Conservation (phyloP, 2,797 vertebrate species). For the Stomatorhinus walkeri region DNA sequence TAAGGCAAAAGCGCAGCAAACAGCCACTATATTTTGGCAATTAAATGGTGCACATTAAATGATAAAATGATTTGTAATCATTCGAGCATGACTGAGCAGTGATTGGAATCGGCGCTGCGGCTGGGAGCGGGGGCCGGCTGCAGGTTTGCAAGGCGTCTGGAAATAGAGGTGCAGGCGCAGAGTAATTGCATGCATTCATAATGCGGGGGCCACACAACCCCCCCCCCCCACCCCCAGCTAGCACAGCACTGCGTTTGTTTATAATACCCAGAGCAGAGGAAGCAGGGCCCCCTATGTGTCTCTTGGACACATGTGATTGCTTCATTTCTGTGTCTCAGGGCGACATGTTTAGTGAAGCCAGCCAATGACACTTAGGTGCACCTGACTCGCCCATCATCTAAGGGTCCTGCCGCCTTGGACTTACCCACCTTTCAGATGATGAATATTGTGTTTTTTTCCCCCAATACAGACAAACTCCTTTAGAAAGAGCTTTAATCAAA, state of each 20-base stretch:
- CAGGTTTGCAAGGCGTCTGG: conserved; percentile 35
- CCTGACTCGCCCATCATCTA: conserved; percentile 34
- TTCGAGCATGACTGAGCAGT: conserved; percentile 16
- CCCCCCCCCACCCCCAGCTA: conserved; percentile 20
- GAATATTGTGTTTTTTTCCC: conserved; percentile 51
- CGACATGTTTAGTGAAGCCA: not conserved
- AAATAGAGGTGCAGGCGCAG: conserved; percentile 20
- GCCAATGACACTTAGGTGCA: not conserved
- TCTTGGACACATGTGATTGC: not conserved
- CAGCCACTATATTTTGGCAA: conserved; percentile 32
- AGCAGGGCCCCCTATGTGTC: conserved; percentile 28
- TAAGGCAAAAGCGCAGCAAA: conserved; percentile 19
- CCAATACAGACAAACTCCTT: conserved; percentile 42
- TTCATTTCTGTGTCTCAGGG: not conserved
- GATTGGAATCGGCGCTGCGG: not conserved
- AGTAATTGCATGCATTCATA: conserved; percentile 56
- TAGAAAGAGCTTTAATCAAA: conserved; percentile 67
- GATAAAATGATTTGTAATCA: conserved; percentile 20
- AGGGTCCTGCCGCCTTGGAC: conserved; percentile 14
- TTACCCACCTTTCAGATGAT: conserved; percentile 46
- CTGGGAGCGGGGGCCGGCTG: conserved; percentile 25
- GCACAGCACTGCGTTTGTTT: conserved; percentile 50
- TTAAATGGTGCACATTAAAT: conserved; percentile 29
- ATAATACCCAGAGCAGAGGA: conserved; percentile 45
- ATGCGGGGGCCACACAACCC: conserved; percentile 39